Base-by-base conservation (phyloP, 1,140 invertebrate species). In the Sipha flava region DNA sequence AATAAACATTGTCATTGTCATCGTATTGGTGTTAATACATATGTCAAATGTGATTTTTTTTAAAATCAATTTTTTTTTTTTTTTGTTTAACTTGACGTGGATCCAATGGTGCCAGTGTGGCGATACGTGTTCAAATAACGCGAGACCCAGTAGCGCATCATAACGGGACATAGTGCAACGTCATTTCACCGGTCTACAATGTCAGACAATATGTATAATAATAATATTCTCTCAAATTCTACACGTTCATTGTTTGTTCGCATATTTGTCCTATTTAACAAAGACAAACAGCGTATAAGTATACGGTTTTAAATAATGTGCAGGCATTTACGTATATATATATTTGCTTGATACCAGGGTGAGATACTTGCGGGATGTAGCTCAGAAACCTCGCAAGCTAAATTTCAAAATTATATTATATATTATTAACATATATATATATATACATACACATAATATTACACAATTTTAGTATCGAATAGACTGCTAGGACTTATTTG, bases 221-320 rank as follows among this genome's bases (percentile, higher is more conserved):
- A 18, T 72, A 47, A 72, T 72, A 73, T 73, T 45, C 73, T 77
- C 73, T 77, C 31, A 37, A 77, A 77, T 77, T 77, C 52, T 77
- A 77, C 73, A 77, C 73, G 52, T 52, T 77, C 73, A 59, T 77
- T 77, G 73, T 77, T 77, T 77, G 73, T 77, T 57, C 34, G 73
- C 73, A 18, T 77, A 52, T 77, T 77, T 77, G 73, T 77, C 73
- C 73, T 77, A 77, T 77, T 77, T 77, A 77, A 77, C 73, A 59
- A 77, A 77, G 73, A 77, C 73, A 77, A 77, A 77, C 21, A 77
- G 2, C 23, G 40, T 45, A 70, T 12, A 21, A 26, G 18, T 68
- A 26, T 40, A 45, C 37, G n/a, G 59, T 64, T 29, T 6, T 45
- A 77, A 77, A 57, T 23, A 52, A 37, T 21, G 21, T 29, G 40